Percentiles rank a stretch among this genome's conserved stretches.
These are phyloP conservation scores for Trichogramma dendrolimi DNA, from an alignment of 2,888 invertebrate genomes.

Conservation along the genomic window DNA sequence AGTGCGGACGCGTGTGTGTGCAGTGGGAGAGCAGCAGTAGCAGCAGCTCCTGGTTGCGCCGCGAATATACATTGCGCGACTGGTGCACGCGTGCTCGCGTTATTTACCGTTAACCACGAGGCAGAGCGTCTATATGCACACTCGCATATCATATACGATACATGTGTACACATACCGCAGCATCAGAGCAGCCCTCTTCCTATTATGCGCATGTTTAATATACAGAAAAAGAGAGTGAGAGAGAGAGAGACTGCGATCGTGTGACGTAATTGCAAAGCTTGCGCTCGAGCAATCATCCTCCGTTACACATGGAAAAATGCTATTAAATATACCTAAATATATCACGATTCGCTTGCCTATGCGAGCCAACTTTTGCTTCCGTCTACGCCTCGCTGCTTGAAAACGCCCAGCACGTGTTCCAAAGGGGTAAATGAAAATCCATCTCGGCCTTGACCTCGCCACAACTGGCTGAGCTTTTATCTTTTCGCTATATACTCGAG, in stretches of 20 bases:
- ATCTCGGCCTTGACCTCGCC: too few relatives aligned
- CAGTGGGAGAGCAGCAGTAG: too few relatives aligned
- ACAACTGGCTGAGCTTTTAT: too few relatives aligned
- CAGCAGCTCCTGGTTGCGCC: too few relatives aligned
- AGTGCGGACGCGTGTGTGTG: neutral
- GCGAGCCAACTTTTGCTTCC: conserved; percentile 12
- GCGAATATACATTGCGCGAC: too few relatives aligned
- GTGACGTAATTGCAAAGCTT: conserved; percentile 23
- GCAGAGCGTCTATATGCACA: conserved; percentile 9
- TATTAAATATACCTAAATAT: neutral
- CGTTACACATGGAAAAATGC: conserved; percentile 4
- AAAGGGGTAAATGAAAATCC: too few relatives aligned
- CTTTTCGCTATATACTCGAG: too few relatives aligned
- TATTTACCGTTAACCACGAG: too few relatives aligned
- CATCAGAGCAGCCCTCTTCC: neutral
- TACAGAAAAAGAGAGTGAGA: conserved; percentile 15
- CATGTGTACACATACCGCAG: neutral
- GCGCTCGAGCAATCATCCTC: conserved; percentile 17
- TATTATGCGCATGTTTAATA: conserved; percentile 19
- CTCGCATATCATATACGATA: neutral
- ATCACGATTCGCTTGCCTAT: too few relatives aligned
- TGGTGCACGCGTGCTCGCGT: too few relatives aligned
- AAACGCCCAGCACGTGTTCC: too few relatives aligned
- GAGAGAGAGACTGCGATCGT: conserved; percentile 2
- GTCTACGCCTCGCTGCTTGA: neutral